Conservation (phyloP, 2,113 vertebrate species). For the Vimba vimba region DNA sequence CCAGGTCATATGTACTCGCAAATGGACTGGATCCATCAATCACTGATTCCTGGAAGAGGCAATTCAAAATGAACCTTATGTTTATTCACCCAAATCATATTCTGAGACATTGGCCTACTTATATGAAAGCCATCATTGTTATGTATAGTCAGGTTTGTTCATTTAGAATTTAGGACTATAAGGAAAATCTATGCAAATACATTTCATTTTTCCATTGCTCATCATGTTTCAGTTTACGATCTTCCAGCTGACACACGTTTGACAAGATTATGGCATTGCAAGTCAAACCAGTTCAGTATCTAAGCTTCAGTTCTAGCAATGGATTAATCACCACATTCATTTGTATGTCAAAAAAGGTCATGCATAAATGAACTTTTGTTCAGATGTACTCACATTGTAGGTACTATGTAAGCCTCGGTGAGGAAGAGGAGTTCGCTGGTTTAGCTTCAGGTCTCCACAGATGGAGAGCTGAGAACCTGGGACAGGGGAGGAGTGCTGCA, state of each 20-base stretch:
- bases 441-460: constrained; percentile 87
- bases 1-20: constrained; percentile 84
- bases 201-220: neutral
- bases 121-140: too few relatives aligned
- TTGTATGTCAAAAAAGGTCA: neutral
- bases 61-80: neutral
- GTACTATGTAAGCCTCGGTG: constrained; percentile 81
- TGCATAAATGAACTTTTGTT: neutral
- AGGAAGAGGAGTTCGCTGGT: constrained; percentile 84
- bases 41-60: constrained; percentile 80
- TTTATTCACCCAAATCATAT: too few relatives aligned
- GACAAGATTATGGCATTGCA: neutral
- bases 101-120: too few relatives aligned
- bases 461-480: constrained; percentile 84
- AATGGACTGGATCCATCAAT: constrained; percentile 89
- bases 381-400: constrained; percentile 85
- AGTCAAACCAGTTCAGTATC: neutral
- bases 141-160: too few relatives aligned
- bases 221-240: neutral
- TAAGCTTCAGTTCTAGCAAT: neutral
- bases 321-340: neutral
- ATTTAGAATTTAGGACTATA: too few relatives aligned
- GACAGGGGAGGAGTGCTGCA: constrained; percentile 85
- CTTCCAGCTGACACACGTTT: neutral
- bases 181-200: neutral